Base-by-base conservation (phyloP, 2,888 invertebrate species). In the Hyalella azteca region DNA sequence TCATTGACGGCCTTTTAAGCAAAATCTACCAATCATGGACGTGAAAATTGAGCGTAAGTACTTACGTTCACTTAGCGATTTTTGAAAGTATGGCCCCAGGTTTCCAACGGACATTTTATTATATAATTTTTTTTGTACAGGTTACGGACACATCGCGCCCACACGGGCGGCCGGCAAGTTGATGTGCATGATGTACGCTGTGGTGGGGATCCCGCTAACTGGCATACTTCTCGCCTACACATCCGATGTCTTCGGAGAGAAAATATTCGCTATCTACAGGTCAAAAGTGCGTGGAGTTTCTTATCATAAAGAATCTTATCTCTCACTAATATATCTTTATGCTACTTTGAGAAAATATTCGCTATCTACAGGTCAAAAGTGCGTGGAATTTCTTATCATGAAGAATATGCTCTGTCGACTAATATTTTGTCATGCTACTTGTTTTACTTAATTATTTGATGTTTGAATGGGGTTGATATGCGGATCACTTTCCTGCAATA, bases 151-250 rank as follows among this genome's bases (percentile, higher is more conserved):
- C 66, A 77, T 78, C 9, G 73, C 73, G 13, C 83, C 83, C 5
- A 59, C 45, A 5, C 29, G 5, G 1, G 9, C 78, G 0, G n/a
- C 48, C 4, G 81, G 81, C 15, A 73, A 77, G 26, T 48, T 83
- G 32, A 32, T 80, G 60, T 83, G 83, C 59, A 83, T 83, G 45
- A 29, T 83, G 15, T 83, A 83, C 73, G 81, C 81, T n/a, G 48
- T 80, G 7, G 45, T 83, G n/a, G 83, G 83, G 45, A 80, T 83
- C n/a, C 81, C 83, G 22, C 75, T 83, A 39, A 83, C 83, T 0
- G 81, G 82, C 22, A 81, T 84, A 0, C 81, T 84, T 19, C 81
- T 84, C 3, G 81, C 84, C 29, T 78, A 73, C 81, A 81, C 82
- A 26, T 82, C 81, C 7, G 80, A 82, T 26, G 79, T 81, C 73